Evolutionary conservation across 2,113 vertebrate species (phyloP).

Genomic region (Centropus bengalensis): DNA sequence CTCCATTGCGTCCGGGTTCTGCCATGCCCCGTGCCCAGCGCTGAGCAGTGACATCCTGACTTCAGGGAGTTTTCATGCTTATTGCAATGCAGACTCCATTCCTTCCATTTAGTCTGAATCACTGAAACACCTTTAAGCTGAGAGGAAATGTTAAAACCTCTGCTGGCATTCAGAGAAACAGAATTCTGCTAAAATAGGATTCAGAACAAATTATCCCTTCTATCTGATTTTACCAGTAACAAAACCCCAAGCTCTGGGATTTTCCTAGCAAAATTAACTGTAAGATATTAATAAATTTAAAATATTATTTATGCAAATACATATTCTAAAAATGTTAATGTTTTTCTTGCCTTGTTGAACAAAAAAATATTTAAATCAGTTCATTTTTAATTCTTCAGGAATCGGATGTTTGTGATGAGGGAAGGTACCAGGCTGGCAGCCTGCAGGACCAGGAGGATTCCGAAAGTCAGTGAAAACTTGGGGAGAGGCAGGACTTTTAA

Average conservation of each 20-base stretch:
- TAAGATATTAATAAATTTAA: not conserved
- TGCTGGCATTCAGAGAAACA: not conserved
- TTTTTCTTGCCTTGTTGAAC: not conserved
- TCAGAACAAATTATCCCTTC: not conserved
- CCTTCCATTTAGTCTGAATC: not conserved
- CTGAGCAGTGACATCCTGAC: not conserved
- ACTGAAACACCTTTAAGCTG: not conserved
- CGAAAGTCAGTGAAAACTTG: rapidly evolving
- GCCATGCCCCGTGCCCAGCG: not conserved
- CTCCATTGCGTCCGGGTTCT: not conserved
- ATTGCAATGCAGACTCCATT: not conserved
- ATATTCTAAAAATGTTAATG: not conserved
- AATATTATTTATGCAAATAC: not conserved
- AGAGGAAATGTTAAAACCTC: not conserved
- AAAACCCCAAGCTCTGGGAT: not conserved
- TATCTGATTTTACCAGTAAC: not conserved
- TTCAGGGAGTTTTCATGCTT: not conserved
- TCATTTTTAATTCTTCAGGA: not conserved
- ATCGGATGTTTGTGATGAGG: not conserved
- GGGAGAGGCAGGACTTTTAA: rapidly evolving
- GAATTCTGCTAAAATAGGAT: not conserved
- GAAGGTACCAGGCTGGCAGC: not conserved
- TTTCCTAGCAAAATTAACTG: not conserved
- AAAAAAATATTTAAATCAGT: not conserved
- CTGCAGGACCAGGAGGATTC: not conserved